Evolutionary conservation across 2,113 vertebrate species (phyloP).

Genomic region (Chascanopsetta lugubris): DNA sequence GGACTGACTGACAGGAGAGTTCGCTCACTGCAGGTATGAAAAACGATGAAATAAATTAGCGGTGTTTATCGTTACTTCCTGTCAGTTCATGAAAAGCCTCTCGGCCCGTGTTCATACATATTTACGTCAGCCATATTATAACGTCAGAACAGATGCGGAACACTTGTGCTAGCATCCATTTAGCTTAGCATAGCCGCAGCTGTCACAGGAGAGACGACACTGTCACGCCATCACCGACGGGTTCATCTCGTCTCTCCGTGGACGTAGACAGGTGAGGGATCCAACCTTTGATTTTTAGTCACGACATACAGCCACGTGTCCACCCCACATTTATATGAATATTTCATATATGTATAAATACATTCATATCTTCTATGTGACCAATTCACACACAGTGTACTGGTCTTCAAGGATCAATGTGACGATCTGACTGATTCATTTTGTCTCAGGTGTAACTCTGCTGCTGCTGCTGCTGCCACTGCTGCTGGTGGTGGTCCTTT

Average conservation of each 20-base stretch:
- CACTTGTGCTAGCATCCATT: too few species aligned
- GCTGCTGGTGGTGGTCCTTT: too few species aligned
- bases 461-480: too few species aligned
- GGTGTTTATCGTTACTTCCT: neutral
- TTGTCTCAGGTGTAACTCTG: neutral
- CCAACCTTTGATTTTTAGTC: neutral
- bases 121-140: neutral
- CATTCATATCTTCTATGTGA: too few species aligned
- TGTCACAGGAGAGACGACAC: conserved; percentile 13
- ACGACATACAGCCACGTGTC: neutral
- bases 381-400: too few species aligned
- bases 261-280: conserved; percentile 22
- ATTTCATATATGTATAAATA: neutral
- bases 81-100: neutral
- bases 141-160: neutral
- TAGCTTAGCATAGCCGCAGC: neutral
- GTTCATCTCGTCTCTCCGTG: neutral
- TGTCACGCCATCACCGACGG: conserved; percentile 1
- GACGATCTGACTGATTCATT: neutral
- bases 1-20: neutral
- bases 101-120: too few species aligned
- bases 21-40: neutral
- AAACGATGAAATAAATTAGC: neutral
- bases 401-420: too few species aligned
- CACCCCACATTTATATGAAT: neutral